Evolutionary conservation across 2,888 invertebrate genomes (phyloP), one percentile per base, ranked within the genome.

Genomic region (Sphaerophoria rueppellii): DNA sequence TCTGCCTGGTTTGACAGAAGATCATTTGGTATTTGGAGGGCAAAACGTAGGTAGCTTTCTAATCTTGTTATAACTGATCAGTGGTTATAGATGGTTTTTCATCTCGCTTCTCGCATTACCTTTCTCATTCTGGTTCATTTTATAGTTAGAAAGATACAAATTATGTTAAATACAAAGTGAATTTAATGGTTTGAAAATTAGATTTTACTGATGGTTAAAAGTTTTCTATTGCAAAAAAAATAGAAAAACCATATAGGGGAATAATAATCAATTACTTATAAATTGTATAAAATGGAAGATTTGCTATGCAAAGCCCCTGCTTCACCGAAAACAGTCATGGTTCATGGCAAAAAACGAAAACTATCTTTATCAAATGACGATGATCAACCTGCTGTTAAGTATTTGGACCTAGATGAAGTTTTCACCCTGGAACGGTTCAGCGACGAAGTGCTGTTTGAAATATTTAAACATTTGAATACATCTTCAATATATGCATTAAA

Each of bases 401-500:
- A 87, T 48, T 71, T 86, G 7, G 75, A 87, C 46, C 75, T 87
- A n/a, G 52, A 75, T 7, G 58, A 86, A 4, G 75, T 71, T 58
- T 88, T 88, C 55, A 82, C 82, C 24, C 77, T 91, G 71, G 87
- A 89, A 14, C 87, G 87, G 35, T 89, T 92, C 60, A 89, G 91
- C 75, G 91, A 92, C 87, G 92, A 92, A 82, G 77, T 92, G 43
- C 88, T 92, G 0, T 89, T 89, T 67, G 90, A 92, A 86, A 91
- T 92, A 67, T 90, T 92, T 12, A 90, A 90, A 70, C 87, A 90
- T 88, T 85, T 92, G 74, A 91, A 92, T 82, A 88, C 91, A 3
- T 89, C 89, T 71, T 87, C 91, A 6, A 87, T 91, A 46, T 72
- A 90, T 81, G 88, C 89, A 2, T 79, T 92, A 72, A 90, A 89